Evolutionary conservation across 2,113 vertebrate genomes (phyloP), one percentile per base, ranked within the genome.

Genomic region (Narcine bancroftii): DNA sequence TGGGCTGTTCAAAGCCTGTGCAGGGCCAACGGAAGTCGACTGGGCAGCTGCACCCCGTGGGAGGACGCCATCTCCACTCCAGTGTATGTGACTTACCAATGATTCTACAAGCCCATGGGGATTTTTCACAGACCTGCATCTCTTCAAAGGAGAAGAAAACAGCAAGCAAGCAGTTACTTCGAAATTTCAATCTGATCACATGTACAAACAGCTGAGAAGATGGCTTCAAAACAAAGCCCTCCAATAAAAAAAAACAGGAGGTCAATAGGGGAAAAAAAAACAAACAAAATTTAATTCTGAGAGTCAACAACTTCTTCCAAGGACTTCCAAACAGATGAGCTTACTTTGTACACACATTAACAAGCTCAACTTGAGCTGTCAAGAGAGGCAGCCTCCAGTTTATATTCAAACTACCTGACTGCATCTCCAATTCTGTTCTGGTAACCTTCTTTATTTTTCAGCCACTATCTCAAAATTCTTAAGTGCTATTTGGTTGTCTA

Each of bases 291-390:
- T 97, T 97, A 97, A 97, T 95, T 96, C 96, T 96, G 95, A 97
- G 97, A 97, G 98, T 98, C 97, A 97, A 97, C 97, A 97, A 94
- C 97, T 98, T 96, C 96, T 98, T 97, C 96, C 96, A 94, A 98
- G 97, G 96, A 97, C 96, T 97, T 98, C 98, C 97, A 98, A 98
- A 98, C 96, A 98, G 96, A 97, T 96, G 96, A 96, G 97, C 96
- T 96, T 97, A 96, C 94, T 97, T 95, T 95, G 97, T 97, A 97
- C 97, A 97, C 97, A 97, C 96, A 97, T 97, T 97, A 97, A 96
- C 95, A 94, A 96, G 95, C 93, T 95, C 93, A 93, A 93, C 95
- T 94, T 94, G 94, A 94, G 95, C 39, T 95, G 96, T 95, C 96
- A 94, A 94, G 94, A 94, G 94, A 94, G 96, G 94, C 96, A 95